Evolutionary conservation across 2,797 vertebrate genomes (phyloP), one percentile per base, ranked within the genome.

Genomic region (Dallia pectoralis): DNA sequence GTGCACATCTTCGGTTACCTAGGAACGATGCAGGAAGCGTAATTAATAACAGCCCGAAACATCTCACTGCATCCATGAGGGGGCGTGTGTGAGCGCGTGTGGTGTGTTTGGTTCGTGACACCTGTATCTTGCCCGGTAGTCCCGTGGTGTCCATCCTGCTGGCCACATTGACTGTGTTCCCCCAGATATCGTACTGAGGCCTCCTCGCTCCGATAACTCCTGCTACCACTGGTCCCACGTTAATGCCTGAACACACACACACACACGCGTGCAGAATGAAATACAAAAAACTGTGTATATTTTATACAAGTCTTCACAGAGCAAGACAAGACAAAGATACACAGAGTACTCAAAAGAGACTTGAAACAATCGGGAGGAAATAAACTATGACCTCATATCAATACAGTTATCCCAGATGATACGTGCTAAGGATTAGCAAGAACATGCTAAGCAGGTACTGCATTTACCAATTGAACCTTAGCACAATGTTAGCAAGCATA

Each of bases 101-200:
- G 22, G 25, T 36, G 8, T 18, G 32, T 49, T 53, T 19, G 47
- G 12, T n/a, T n/a, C 1, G 2, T 4, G 4, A n/a, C 70, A 90
- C 97, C 94, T 99, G 97, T 81, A 99, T 98, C 89, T 97, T 97
- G 63, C 97, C 97, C 77, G 95, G 97, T 4, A 99, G 95, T 22
- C 97, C 97, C 0, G 97, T 99, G 75, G 96, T 99, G 84, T 99
- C 97, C 97, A 99, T 99, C 72, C 97, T 91, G 86, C 97, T 99
- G 77, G 97, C 97, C 72, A 99, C 97, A 0, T 99, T 99, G 71
- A 99, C 97, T 0, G 97, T 99, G 91, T 99, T 99, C 4, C 97
- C 97, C 97, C 97, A 99, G 82, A 99, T 99, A 85, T 99, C 97
- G 4, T 99, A 99, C 80, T 99, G 97, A 67, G 97, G 97, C 79